Evolutionary conservation across 2,797 vertebrate species (phyloP), one percentile per base, ranked within the genome.

Genomic region (Neoniphon sammara): DNA sequence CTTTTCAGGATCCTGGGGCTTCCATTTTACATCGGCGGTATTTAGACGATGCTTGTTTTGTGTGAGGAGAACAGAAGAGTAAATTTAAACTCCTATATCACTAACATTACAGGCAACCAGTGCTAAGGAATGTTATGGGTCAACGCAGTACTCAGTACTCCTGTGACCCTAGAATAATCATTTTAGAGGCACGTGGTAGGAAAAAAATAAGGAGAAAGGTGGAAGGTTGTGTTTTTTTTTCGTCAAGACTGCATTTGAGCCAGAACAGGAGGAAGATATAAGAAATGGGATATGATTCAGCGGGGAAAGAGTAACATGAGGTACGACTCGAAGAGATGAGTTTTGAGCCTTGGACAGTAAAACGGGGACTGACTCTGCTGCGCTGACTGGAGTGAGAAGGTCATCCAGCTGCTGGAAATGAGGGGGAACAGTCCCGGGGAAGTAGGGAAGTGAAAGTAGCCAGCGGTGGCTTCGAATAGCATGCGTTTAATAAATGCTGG

Each of bases 341-440:
- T 66, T 80, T 73, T 46, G 70, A 75, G 63, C 46, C 66, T 47
- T 4, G 20, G 63, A 52, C 66, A 52, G 72, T 25, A 54, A 66
- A 52, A 17, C 12, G 30, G n/a, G 44, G 31, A 61, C 31, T 5
- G 73, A 64, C 31, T 71, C 39, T 17, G 57, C 8, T 14, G 21
- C 17, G 21, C 53, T 14, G 62, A 76, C 65, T 55, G 55, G 54
- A 78, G 78, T 25, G 69, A 85, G 76, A 83, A 80, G 83, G 72
- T 77, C 76, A 85, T 82, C 77, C 71, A 72, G 64, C 76, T 67
- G 70, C 65, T 67, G 54, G 71, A 80, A 75, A 83, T 60, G 59
- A 80, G 62, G 53, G 55, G 18, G 30, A 42, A 47, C 27, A 47
- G 46, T 47, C 44, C 15, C 2, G 46, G 34, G 20, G 60, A 60